These are phyloP conservation scores for Ectropis grisescens DNA, from an alignment of 1,140 invertebrate species.

Conservation along the genomic window DNA sequence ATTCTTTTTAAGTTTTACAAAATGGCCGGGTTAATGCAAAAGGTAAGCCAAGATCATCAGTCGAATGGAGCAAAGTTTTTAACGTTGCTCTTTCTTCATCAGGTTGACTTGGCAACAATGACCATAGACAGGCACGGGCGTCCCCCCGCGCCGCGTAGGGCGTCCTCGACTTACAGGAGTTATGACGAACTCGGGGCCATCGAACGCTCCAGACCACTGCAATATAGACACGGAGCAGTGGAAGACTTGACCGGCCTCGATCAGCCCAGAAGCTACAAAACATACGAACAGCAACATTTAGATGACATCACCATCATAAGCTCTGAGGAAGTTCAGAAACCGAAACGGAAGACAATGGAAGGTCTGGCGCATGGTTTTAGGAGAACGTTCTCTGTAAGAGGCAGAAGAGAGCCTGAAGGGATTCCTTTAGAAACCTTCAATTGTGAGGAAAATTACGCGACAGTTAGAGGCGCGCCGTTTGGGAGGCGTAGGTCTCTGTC, in stretches of 20 bases:
- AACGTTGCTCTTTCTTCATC: conserved; percentile 32
- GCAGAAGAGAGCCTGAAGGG: conserved; percentile 38
- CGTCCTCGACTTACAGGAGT: conserved; percentile 68
- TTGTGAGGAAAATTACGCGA: conserved; percentile 53
- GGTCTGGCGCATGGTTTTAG: conserved; percentile 49
- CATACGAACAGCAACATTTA: conserved; percentile 33
- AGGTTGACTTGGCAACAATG: conserved; percentile 50
- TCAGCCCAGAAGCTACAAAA: conserved; percentile 23
- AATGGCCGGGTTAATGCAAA: no score
- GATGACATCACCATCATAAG: conserved; percentile 66
- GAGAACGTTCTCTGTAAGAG: conserved; percentile 54
- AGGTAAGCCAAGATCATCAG: conserved; percentile 41
- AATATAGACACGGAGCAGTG: conserved; percentile 43
- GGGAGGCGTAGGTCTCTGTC: conserved; percentile 53
- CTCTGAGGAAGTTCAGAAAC: conserved; percentile 58
- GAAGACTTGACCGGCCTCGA: conserved; percentile 52
- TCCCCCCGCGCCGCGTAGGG: conserved; percentile 47
- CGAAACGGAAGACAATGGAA: conserved; percentile 55
- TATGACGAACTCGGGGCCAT: conserved; percentile 62
- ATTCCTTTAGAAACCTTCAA: conserved; percentile 60
- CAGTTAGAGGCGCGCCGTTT: conserved; percentile 57
- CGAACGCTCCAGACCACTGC: conserved; percentile 39
- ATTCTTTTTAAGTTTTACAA: no score
- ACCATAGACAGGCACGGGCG: conserved; percentile 53
- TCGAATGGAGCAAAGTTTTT: conserved; percentile 11